These are phyloP conservation scores for Pygmarrhopalites habei DNA, from an alignment of 1,140 invertebrate species.

Conservation along the genomic window DNA sequence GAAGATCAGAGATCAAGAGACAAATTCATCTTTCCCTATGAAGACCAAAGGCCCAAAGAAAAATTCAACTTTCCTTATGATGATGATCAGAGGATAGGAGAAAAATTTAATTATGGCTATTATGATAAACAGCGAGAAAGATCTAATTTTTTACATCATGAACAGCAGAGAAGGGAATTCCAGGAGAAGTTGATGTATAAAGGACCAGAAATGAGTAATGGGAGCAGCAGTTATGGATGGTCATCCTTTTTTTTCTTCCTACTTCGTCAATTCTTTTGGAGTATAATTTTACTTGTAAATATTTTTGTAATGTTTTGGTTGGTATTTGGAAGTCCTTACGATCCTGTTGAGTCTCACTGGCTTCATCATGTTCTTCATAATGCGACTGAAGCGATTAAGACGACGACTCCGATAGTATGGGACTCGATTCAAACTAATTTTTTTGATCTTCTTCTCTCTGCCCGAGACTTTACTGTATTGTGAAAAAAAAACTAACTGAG, in stretches of 20 bases:
- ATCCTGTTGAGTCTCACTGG: not conserved
- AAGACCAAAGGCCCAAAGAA: not conserved
- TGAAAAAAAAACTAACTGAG: too few relatives aligned
- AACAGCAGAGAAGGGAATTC: too few relatives aligned
- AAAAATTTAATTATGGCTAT: too few relatives aligned
- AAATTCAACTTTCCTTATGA: too few relatives aligned
- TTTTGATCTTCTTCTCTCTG: not conserved
- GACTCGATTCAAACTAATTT: not conserved
- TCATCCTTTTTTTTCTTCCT: not conserved
- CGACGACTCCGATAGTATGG: not conserved
- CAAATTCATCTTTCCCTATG: not conserved
- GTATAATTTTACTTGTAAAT: not conserved
- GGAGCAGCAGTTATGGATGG: not conserved
- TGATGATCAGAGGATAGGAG: too few relatives aligned
- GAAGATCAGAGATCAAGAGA: not conserved
- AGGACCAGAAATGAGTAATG: too few relatives aligned
- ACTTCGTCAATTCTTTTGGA: not conserved
- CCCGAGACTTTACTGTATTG: too few relatives aligned
- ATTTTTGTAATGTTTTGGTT: not conserved
- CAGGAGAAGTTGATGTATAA: too few relatives aligned
- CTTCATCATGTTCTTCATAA: not conserved
- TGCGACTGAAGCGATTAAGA: not conserved
- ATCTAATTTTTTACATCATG: too few relatives aligned
- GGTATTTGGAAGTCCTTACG: not conserved
- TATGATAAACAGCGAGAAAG: too few relatives aligned